Evolutionary conservation across 2,888 invertebrate genomes (phyloP).

Genomic region (Lasius fuliginosus): DNA sequence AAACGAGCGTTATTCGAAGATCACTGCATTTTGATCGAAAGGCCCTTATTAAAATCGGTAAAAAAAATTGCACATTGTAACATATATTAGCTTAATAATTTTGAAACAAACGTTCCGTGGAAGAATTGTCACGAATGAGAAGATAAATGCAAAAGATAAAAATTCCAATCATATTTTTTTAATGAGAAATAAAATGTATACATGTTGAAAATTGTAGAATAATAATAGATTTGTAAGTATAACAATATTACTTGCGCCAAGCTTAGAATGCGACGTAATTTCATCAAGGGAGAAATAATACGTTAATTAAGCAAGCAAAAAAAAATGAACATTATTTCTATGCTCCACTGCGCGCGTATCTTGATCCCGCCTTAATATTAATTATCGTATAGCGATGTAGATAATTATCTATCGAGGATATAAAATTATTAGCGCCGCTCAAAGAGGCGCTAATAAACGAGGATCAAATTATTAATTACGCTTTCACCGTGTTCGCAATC

Average conservation of each 20-base stretch:
- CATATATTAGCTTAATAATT: neutral
- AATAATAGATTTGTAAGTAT: neutral
- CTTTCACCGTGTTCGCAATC: slow-evolving; percentile 17
- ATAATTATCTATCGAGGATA: slow-evolving; percentile 35
- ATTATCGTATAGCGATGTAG: slow-evolving; percentile 41
- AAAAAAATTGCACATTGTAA: neutral
- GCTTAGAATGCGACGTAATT: slow-evolving; percentile 4
- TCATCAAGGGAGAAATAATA: neutral
- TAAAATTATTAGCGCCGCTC: slow-evolving; percentile 32
- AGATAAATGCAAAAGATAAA: neutral
- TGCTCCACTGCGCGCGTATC: slow-evolving; percentile 31
- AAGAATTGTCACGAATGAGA: neutral
- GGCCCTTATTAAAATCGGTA: neutral
- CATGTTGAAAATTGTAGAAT: neutral
- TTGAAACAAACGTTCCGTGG: neutral
- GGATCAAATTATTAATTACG: slow-evolving; percentile 55
- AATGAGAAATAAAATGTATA: neutral
- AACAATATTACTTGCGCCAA: neutral
- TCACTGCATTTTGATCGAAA: neutral
- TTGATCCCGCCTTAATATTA: slow-evolving; percentile 41
- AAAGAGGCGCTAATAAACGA: slow-evolving; percentile 40
- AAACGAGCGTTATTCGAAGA: neutral
- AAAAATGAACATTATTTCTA: slow-evolving; percentile 47
- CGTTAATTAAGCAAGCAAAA: slow-evolving; percentile 35
- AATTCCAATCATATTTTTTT: neutral